These are phyloP conservation scores for Argya squamiceps DNA, from an alignment of 2,797 vertebrate genomes.

Conservation along the genomic window DNA sequence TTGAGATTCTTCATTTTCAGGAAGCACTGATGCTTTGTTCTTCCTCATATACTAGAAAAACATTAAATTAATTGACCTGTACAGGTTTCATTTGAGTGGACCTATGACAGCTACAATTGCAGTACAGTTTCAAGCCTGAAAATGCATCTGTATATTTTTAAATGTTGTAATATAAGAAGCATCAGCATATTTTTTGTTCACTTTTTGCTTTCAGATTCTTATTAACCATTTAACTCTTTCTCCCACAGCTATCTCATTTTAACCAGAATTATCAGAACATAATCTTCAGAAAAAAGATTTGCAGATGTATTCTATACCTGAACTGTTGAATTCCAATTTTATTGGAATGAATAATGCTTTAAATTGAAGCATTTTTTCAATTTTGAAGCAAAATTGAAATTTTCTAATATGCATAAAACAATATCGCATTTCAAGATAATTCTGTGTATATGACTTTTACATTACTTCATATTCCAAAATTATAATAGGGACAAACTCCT, in stretches of 20 bases:
- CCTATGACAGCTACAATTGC: conserved; percentile 46
- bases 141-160: conserved; percentile 14
- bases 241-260: background rate
- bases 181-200: background rate
- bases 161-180: background rate
- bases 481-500: background rate
- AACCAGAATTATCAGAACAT: background rate
- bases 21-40: background rate
- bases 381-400: too few relatives aligned
- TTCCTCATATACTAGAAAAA: background rate
- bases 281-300: background rate
- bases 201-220: background rate
- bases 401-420: background rate
- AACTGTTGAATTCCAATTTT: background rate
- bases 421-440: background rate
- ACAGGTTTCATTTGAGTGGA: conserved; percentile 56
- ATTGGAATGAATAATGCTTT: background rate
- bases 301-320: background rate
- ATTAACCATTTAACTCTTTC: background rate
- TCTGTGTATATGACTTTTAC: background rate
- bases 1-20: conserved; percentile 16
- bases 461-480: background rate
- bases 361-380: too few relatives aligned
- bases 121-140: conserved; percentile 26
- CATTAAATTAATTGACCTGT: conserved; percentile 59